Evolutionary conservation across 2,888 invertebrate species (phyloP), one percentile per base, ranked within the genome.

Genomic region (Scaptodrosophila latifasciaeformis): DNA sequence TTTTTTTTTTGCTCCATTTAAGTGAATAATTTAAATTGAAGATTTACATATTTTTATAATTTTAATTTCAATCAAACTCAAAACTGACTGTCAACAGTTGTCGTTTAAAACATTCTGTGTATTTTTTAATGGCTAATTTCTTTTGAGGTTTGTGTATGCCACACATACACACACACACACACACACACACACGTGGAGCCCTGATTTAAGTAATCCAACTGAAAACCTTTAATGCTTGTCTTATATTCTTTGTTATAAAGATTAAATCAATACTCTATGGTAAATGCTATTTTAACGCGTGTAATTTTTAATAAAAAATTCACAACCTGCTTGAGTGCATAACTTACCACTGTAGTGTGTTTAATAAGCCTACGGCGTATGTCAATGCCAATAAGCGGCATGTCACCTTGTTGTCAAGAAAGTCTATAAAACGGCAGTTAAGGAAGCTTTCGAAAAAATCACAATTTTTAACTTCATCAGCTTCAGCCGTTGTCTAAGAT

Each of bases 1-100:
- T n/a, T n/a, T n/a, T n/a, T n/a, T 49, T 55, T 54, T 45, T 57
- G 67, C 71, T 70, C 78, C 71, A 69, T 78, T 82, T 69, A 67
- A 78, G 69, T 67, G 72, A 70, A 77, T 83, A 81, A 78, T 80
- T 68, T 77, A 66, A 71, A 71, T 81, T 78, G 78, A 67, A 81
- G 66, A 76, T 75, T 76, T 76, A 56, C 79, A 75, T 75, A 67
- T 67, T 37, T 27, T 17, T 10, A 30, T 24, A 29, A 48, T 31
- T 47, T 48, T 69, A 62, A 62, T 74, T 68, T 55, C 39, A 10
- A 18, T 15, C 6, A 35, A 35, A 35, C 7, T 12, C 52, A 49
- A 48, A n/a, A 66, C 54, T 76, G 76, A 79, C 79, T 64, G 69
- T 49, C 34, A 31, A 18, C 15, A 37, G 17, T 2, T 37, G 13